Percentiles rank a stretch among this genome's conserved stretches.
Evolutionary conservation across 2,797 vertebrate genomes (phyloP).

Genomic region (Margarornis squamiger): DNA sequence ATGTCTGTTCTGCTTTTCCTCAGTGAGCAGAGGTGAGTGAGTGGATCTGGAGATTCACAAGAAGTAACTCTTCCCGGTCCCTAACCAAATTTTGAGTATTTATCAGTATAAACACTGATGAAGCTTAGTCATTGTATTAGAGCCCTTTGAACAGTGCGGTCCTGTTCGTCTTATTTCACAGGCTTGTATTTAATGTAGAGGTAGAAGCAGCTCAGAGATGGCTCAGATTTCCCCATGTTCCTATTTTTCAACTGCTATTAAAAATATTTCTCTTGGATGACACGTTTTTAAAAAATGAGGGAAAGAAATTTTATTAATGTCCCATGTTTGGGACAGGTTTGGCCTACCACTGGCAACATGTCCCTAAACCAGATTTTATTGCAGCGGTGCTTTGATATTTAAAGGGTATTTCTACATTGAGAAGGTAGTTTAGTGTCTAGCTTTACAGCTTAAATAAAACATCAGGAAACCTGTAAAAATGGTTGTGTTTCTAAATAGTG

Average conservation of each 20-base stretch:
- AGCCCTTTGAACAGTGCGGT: background rate
- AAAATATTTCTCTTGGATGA: background rate
- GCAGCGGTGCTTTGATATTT: background rate
- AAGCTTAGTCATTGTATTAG: background rate
- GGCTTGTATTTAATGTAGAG: background rate
- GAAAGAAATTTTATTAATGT: background rate
- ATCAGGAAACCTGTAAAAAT: background rate
- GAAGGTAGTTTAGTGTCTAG: background rate
- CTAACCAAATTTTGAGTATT: background rate
- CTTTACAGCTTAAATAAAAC: background rate
- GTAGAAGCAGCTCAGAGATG: background rate
- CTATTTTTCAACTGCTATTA: background rate
- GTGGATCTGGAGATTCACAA: background rate
- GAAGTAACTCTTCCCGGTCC: background rate
- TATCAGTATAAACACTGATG: background rate
- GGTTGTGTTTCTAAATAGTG: background rate
- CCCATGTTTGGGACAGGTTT: accelerated
- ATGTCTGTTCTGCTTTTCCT: background rate
- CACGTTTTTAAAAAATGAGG: background rate
- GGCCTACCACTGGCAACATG: background rate
- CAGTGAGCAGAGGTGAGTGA: background rate
- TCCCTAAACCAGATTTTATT: background rate
- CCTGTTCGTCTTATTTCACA: background rate
- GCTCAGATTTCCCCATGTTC: background rate
- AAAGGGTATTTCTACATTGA: background rate